Base-by-base conservation (phyloP, 2,113 vertebrate genomes). In the Bucco capensis region DNA sequence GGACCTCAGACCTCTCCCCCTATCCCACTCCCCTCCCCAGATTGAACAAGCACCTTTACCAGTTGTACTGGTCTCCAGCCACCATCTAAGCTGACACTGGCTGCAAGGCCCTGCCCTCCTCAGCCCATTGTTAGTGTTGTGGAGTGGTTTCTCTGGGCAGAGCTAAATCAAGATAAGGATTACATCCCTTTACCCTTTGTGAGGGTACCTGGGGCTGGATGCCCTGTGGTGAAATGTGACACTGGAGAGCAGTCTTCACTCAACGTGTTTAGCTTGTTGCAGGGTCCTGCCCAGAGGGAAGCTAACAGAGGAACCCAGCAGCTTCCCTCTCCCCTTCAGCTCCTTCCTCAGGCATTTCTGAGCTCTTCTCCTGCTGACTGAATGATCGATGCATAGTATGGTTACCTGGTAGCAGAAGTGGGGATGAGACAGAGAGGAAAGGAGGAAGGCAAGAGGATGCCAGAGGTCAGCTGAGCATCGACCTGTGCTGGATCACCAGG, bases 31-130 rank as follows among this genome's bases (percentile, higher is more conserved):
- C 13, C 8, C 9, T 33, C 22, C n/a, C 37, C 46, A 23, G 46
- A 21, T 33, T 9, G 3, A 35, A 40, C 10, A 47, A 60, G 46
- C 47, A 4, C 27, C 58, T n/a, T 24, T 1, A 5, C 17, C 42
- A 22, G 28, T 28, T 4, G 5, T 18, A 30, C 58, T 42, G n/a
- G 44, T 30, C 53, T 38, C 30, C 38, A 19, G 49, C 15, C 71
- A 18, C 47, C 42, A 3, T 3, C 21, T 38, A 1, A 8, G 42
- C 38, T 8, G 66, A 47, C 0, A 0, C 0, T 44, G 42, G 22
- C 56, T 56, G 60, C 38, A 22, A 5, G 17, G 33, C 42, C 2
- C 40, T 23, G 22, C 19, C 38, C 10, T 53, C 25, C 64, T 37
- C 42, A 10, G 25, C 54, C 25, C 72, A 5, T 19, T 1, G 46